These are phyloP conservation scores for Peromyscus maniculatus DNA, from an alignment of 2,113 vertebrate genomes.

Conservation along the genomic window DNA sequence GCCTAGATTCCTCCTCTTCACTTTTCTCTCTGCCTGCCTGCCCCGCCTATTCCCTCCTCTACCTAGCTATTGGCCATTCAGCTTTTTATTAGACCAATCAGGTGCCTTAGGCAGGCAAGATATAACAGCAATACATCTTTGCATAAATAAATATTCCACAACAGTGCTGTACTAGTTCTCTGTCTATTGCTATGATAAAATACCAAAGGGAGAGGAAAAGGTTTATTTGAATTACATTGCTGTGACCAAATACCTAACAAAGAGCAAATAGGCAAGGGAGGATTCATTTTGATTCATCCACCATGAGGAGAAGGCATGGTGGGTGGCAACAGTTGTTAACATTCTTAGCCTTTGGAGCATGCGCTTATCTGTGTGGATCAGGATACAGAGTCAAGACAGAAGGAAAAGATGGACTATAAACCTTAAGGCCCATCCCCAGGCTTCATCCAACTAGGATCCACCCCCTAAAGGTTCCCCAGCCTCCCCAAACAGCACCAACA, in stretches of 20 bases:
- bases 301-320: neutral
- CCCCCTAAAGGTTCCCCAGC: neutral
- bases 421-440: neutral
- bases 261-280: too few species aligned
- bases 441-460: neutral
- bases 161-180: neutral
- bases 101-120: too few species aligned
- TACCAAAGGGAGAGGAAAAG: neutral
- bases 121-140: too few species aligned
- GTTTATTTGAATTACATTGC: neutral
- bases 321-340: neutral
- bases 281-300: neutral
- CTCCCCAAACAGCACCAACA: too few species aligned
- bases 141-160: too few species aligned
- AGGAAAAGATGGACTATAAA: neutral
- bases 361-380: neutral
- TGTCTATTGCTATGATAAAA: neutral
- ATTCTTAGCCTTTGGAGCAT: too few species aligned
- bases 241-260: neutral
- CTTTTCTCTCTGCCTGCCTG: too few species aligned
- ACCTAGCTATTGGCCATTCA: too few species aligned
- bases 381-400: neutral
- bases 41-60: too few species aligned
- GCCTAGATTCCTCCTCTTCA: too few species aligned
- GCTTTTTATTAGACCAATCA: too few species aligned